Evolutionary conservation across 2,113 vertebrate genomes (phyloP).

Genomic region (Neofelis nebulosa): DNA sequence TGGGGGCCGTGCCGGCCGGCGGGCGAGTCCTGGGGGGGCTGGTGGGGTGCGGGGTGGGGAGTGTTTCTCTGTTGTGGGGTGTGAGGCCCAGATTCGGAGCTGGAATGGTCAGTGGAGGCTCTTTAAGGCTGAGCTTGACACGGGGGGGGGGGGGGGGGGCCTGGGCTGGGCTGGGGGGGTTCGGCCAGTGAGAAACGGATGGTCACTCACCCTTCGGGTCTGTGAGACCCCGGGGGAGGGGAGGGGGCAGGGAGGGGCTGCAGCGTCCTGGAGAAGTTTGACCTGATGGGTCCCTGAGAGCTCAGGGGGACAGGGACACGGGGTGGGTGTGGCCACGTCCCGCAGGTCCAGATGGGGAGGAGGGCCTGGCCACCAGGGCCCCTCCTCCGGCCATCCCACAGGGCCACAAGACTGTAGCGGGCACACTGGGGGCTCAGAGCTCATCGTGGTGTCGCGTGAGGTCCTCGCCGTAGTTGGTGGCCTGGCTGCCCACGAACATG

Average conservation of each 20-base stretch:
- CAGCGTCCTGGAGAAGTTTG: background rate
- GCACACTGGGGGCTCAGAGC: constrained; percentile 83
- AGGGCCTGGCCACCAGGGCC: accelerated
- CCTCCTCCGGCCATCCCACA: accelerated
- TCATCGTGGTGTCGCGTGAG: constrained; percentile 93
- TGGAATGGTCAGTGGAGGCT: background rate
- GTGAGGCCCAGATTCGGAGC: background rate
- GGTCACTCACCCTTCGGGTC: background rate
- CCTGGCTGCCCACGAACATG: constrained; percentile 97
- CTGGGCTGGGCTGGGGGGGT: background rate
- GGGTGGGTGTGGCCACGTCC: background rate
- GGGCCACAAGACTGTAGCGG: background rate
- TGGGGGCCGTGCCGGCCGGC: accelerated
- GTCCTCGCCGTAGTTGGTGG: constrained; percentile 95
- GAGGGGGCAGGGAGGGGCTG: no score
- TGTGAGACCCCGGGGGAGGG: background rate
- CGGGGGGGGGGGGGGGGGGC: background rate
- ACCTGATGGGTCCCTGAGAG: background rate
- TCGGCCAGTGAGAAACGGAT: background rate
- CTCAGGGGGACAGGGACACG: accelerated
- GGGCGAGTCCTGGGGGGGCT: background rate
- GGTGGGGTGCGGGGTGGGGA: accelerated
- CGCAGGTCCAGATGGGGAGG: background rate
- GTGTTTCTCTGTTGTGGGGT: background rate
- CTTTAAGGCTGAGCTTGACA: background rate